phyloP scores from a whole-genome alignment of 1,140 invertebrate species.

The Papilio helenus region DNA sequence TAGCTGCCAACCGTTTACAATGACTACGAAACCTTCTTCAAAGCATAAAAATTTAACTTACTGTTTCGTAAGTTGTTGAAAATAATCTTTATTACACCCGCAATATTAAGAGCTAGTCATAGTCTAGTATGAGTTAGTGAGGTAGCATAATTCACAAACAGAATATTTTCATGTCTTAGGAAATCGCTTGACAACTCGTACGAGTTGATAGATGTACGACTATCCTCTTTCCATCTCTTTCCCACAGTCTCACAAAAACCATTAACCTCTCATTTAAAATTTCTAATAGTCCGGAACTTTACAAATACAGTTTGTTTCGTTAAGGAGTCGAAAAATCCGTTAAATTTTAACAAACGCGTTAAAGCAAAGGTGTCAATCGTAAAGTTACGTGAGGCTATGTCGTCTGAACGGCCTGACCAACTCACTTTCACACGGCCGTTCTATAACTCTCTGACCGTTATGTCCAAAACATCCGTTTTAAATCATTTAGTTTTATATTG shows the following conservation, averaged over 20 bases:
- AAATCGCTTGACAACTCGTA: no score
- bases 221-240: neutral
- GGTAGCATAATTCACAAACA: no score
- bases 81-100: neutral
- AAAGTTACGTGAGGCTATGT: conserved; percentile 1
- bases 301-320: neutral
- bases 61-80: neutral
- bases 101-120: neutral
- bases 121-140: neutral
- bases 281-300: neutral
- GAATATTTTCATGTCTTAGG: no score
- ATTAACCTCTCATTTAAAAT: neutral
- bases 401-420: neutral
- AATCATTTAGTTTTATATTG: neutral
- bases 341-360: neutral
- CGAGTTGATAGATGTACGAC: no score
- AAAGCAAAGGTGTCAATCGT: conserved; percentile 8
- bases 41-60: conserved; percentile 7
- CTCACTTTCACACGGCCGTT: conserved; percentile 14
- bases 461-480: neutral
- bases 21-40: neutral
- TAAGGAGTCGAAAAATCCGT: neutral
- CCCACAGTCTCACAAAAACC: neutral
- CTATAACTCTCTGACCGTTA: neutral
- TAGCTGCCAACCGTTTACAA: conserved; percentile 9